Conservation (phyloP, 2,797 vertebrate species). For the Ambastaia sidthimunki region DNA sequence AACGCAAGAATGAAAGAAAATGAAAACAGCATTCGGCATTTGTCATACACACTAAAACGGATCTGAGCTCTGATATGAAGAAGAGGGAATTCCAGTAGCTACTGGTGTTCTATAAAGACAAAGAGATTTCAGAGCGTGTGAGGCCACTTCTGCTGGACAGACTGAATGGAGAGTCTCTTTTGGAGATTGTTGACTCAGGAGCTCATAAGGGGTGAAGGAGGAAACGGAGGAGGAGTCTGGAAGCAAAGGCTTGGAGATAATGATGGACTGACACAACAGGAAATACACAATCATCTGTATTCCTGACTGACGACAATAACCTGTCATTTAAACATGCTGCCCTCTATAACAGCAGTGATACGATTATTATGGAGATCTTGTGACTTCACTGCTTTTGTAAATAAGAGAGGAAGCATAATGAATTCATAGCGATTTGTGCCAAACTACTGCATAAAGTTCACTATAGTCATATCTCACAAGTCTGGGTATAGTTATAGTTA, state of each 20-base stretch:
- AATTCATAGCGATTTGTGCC: background rate
- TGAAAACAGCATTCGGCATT: background rate
- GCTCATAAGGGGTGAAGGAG: slow-evolving; percentile 65
- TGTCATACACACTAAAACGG: background rate
- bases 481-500: too few relatives aligned
- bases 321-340: slow-evolving; percentile 1
- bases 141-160: slow-evolving; percentile 64
- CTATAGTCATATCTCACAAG: too few relatives aligned
- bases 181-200: slow-evolving; percentile 79
- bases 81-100: slow-evolving; percentile 15
- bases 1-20: background rate
- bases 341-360: slow-evolving; percentile 19
- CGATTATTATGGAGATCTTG: background rate
- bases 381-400: background rate
- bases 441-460: background rate
- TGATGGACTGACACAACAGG: slow-evolving; percentile 61
- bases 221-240: slow-evolving; percentile 62
- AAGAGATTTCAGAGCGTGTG: slow-evolving; percentile 57
- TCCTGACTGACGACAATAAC: slow-evolving; percentile 1
- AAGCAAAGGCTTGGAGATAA: slow-evolving; percentile 55
- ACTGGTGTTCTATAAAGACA: slow-evolving; percentile 54
- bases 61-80: background rate
- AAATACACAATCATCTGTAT: slow-evolving; percentile 44
- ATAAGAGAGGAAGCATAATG: background rate
- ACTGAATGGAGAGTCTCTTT: slow-evolving; percentile 68